Evolutionary conservation across 2,888 invertebrate species (phyloP), one percentile per base, ranked within the genome.

Genomic region (Craniophora ligustri): DNA sequence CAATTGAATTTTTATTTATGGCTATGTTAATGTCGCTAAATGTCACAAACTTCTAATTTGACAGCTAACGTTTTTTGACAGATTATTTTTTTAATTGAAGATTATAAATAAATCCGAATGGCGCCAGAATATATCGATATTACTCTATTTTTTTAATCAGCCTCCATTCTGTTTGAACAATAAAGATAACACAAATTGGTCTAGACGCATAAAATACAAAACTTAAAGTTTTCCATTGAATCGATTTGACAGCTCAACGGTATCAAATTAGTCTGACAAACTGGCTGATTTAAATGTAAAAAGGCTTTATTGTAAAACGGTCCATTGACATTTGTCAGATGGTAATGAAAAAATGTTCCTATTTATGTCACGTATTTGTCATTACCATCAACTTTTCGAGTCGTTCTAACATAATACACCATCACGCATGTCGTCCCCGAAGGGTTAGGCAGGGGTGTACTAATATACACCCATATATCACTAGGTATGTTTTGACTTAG

Each of bases 141-240:
- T n/a, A 3, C 11, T 32, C 7, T 14, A 6, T 50, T 46, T 51
- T 57, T 57, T 53, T 47, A 44, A 66, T 45, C 44, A 28, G 30
- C 23, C 40, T 42, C 11, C 14, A 47, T 53, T 60, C 18, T 42
- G 18, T 18, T 26, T 15, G 23, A 23, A 32, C 5, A 39, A n/a
- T n/a, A n/a, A n/a, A n/a, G 67, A 61, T 67, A 61, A 46, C 21
- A 26, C 32, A 28, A 66, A 66, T 60, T 61, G 19, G 55, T 54
- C 36, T 54, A 67, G 55, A 61, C 67, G 10, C 48, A 67, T 67
- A 67, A 61, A 63, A 26, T 47, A 30, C 14, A 2, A 36, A 32
- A 26, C 19, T 54, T 40, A 54, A n/a, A n/a, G n/a, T 54, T 55
- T 45, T 23, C 35, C 5, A 26, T 28, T 45, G 11, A 67, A 48